Evolutionary conservation across 2,888 invertebrate species (phyloP).

Genomic region (Mylabris sibirica): DNA sequence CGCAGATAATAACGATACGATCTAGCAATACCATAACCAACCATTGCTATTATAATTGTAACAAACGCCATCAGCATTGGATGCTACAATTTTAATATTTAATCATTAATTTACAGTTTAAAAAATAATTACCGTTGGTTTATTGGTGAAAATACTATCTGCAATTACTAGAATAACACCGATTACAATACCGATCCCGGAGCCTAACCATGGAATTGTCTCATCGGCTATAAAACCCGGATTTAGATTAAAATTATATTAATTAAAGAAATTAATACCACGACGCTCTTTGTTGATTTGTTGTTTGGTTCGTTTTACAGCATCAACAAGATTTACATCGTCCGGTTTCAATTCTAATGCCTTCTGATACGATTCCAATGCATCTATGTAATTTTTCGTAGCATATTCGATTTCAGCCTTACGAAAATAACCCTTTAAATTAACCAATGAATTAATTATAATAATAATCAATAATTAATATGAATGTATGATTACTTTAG

Average conservation of each 20-base stretch:
- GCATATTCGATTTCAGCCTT: slow-evolving; percentile 77
- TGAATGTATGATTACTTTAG: slow-evolving; percentile 73
- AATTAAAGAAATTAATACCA: slow-evolving; percentile 64
- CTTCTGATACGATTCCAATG: slow-evolving; percentile 73
- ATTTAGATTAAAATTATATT: too few species aligned
- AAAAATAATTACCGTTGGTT: slow-evolving; percentile 69
- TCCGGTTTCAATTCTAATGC: slow-evolving; percentile 73
- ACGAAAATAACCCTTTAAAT: slow-evolving; percentile 73
- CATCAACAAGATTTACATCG: slow-evolving; percentile 70
- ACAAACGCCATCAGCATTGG: slow-evolving; percentile 76
- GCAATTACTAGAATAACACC: slow-evolving; percentile 75
- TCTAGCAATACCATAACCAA: slow-evolving; percentile 74
- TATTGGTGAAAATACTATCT: slow-evolving; percentile 72
- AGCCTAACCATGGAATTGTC: slow-evolving; percentile 78
- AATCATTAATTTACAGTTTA: slow-evolving; percentile 10
- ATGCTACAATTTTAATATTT: slow-evolving; percentile 65
- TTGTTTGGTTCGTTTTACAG: slow-evolving; percentile 68
- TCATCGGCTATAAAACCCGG: slow-evolving; percentile 71
- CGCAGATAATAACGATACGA: slow-evolving; percentile 65
- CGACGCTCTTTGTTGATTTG: slow-evolving; percentile 68
- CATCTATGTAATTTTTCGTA: slow-evolving; percentile 72
- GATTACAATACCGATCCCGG: slow-evolving; percentile 74
- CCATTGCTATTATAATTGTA: slow-evolving; percentile 71
- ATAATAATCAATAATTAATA: too few species aligned
- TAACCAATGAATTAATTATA: neutral